These are phyloP conservation scores for Charina bottae DNA, from an alignment of 2,113 vertebrate genomes.

Conservation along the genomic window DNA sequence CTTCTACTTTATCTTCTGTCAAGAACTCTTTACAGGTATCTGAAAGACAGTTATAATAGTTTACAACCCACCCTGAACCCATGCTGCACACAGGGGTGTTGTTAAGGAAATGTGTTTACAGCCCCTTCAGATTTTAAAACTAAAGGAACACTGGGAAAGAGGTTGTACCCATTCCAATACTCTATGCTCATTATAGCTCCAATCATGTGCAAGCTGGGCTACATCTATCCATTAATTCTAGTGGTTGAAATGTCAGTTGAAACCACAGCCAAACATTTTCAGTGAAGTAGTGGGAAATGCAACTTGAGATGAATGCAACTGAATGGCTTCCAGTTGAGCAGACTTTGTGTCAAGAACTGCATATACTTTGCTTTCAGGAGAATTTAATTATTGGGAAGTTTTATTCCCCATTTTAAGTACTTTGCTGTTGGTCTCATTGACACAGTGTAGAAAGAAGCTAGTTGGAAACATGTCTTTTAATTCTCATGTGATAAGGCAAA, in stretches of 20 bases:
- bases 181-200: background rate
- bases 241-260: background rate
- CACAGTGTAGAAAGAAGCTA: background rate
- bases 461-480: background rate
- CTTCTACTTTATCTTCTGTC: background rate
- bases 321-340: background rate
- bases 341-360: background rate
- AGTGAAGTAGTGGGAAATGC: background rate
- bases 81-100: background rate
- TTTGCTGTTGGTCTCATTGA: background rate
- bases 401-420: background rate
- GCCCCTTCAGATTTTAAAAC: background rate
- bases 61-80: background rate
- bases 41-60: background rate
- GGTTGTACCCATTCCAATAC: background rate
- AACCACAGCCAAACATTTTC: background rate
- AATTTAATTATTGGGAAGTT: background rate
- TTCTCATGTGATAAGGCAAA: background rate
- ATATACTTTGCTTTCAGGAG: background rate
- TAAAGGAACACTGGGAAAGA: background rate
- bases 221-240: background rate
- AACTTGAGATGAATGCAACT: background rate
- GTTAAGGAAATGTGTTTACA: background rate
- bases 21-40: background rate
- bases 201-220: background rate